Evolutionary conservation across 1,140 invertebrate genomes (phyloP).

Genomic region (Leptonema lineaticorne): DNA sequence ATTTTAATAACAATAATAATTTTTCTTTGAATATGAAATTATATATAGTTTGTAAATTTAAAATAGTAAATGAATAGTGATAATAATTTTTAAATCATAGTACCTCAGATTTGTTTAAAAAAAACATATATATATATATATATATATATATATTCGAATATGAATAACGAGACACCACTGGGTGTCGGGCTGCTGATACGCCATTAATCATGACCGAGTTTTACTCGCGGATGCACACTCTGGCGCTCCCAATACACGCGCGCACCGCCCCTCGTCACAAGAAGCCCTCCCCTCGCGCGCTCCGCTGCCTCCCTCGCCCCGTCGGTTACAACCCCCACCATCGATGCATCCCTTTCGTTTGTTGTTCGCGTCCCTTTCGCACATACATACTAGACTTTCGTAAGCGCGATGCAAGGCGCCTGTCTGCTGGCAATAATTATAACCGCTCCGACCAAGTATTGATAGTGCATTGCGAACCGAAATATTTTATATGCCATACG

Average conservation of each 20-base stretch:
- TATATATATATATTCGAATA: too few species aligned
- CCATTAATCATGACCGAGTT: slow-evolving; percentile 42
- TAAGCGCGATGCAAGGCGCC: neutral
- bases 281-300: neutral
- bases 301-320: neutral
- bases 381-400: neutral
- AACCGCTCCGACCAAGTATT: too few species aligned
- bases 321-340: neutral
- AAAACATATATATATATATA: too few species aligned
- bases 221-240: slow-evolving; percentile 37
- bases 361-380: neutral
- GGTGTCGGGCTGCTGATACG: slow-evolving; percentile 23
- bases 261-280: neutral
- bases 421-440: too few species aligned
- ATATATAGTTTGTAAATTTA: too few species aligned
- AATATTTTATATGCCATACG: too few species aligned
- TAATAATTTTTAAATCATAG: too few species aligned
- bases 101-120: too few species aligned
- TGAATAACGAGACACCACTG: slow-evolving; percentile 25
- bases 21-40: too few species aligned
- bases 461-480: too few species aligned
- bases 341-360: neutral
- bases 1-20: too few species aligned
- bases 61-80: too few species aligned
- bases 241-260: slow-evolving; percentile 15